Base-by-base conservation (phyloP, 2,888 invertebrate genomes). In the Sarcophaga variegata region DNA sequence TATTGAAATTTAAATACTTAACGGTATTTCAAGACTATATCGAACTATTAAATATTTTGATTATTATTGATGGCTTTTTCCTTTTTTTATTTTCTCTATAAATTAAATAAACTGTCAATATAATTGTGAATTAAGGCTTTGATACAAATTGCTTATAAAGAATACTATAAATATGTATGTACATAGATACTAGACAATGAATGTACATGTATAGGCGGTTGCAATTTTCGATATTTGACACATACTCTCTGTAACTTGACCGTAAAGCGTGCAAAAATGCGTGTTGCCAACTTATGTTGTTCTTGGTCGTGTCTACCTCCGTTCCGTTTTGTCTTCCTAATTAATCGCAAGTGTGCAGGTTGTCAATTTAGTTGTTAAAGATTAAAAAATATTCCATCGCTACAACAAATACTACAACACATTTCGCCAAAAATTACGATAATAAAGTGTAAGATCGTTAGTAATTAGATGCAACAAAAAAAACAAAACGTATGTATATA, bases 351-450 rank as follows among this genome's bases (percentile, higher is more conserved):
- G 89, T 84, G 88, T 88, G 89, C 88, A 89, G 89, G 89, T 90
- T 92, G 92, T 91, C 92, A 90, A 81, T 90, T 90, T 90, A 85
- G 86, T 89, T 89, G 90, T 83, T 90, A 90, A 89, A 90, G 90
- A 91, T 91, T 37, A 90, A 91, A 64, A 92, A 90, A 88, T 89
- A 62, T 86, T 82, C 71, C 71, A 70, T 66, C 22, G 25, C 63
- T 54, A 17, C 54, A 17, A 54, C 14, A 14, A 54, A 54, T 54
- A 54, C 54, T 54, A 14, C 17, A 54, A 54, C 54, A 17, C 2
- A 5, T 54, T 54, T 17, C 17, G 54, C 3, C 17, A 54, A 54
- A 54, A 54, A 54, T 54, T 0, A 17, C 12, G 14, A 54, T 17
- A 54, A 54, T 0, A 54, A 54, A 54, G 17, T 54, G 54, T 54